A percentile compares a stretch with the other conserved stretches of the same genome.
These are phyloP conservation scores for Lasioglossum oenotherae DNA, from an alignment of 2,888 invertebrate species.

Conservation along the genomic window DNA sequence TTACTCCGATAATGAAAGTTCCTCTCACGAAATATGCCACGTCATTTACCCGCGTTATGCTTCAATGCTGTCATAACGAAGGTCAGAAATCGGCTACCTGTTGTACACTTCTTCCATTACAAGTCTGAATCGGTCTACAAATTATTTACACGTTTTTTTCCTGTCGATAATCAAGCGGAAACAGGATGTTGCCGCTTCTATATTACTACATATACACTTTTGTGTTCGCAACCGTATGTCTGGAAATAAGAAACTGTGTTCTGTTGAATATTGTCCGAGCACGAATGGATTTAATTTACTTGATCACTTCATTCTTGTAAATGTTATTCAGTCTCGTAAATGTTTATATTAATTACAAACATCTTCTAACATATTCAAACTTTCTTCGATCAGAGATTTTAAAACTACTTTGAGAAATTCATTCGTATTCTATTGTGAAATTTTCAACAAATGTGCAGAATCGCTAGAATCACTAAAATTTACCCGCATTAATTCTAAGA, in stretches of 20 bases:
- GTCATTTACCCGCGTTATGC: slow-evolving; percentile 78
- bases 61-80: slow-evolving; percentile 69
- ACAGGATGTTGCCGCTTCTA: slow-evolving; percentile 38
- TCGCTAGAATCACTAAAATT: background rate
- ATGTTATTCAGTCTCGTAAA: background rate
- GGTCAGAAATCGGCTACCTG: slow-evolving; percentile 28
- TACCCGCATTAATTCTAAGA: background rate
- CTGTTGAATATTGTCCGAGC: background rate
- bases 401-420: background rate
- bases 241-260: background rate
- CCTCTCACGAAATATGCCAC: slow-evolving; percentile 70
- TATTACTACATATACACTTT: slow-evolving; percentile 13
- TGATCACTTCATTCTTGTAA: background rate
- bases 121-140: slow-evolving; percentile 31
- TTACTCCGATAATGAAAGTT: slow-evolving; percentile 70
- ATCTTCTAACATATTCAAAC: background rate
- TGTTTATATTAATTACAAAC: background rate
- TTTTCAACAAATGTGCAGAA: background rate
- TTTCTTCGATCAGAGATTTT: background rate
- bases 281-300: background rate
- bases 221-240: background rate
- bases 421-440: background rate
- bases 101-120: slow-evolving; percentile 40
- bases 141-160: slow-evolving; percentile 52
- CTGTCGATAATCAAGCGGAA: slow-evolving; percentile 15